A percentile compares a stretch with the other conserved stretches of the same genome.
Evolutionary conservation across 2,797 vertebrate genomes (phyloP).

Genomic region (Denticeps clupeoides): DNA sequence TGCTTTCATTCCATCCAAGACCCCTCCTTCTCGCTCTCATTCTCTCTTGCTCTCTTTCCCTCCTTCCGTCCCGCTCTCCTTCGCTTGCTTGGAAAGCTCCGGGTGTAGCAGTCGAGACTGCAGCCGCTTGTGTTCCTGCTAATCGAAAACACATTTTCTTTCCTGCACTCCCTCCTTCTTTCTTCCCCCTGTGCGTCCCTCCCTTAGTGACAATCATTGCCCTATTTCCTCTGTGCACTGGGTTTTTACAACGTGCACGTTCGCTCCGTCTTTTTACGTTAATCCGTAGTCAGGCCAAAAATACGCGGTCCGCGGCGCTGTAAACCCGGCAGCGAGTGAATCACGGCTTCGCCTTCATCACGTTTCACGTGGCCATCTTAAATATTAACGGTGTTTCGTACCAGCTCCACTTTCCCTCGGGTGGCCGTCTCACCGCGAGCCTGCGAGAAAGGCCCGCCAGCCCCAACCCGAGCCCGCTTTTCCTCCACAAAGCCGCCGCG

Average conservation of each 20-base stretch:
- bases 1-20: conserved; percentile 46
- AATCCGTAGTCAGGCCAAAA: conserved; percentile 38
- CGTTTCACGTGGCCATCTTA: too few relatives aligned
- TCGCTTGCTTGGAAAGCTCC: conserved; percentile 50
- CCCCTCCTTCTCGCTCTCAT: conserved; percentile 32
- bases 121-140: conserved; percentile 48
- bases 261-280: conserved; percentile 25
- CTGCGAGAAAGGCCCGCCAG: too few relatives aligned
- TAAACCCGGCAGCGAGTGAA: conserved; percentile 25
- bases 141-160: conserved; percentile 64
- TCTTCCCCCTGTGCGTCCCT: conserved; percentile 35
- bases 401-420: too few relatives aligned
- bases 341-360: conserved; percentile 21
- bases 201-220: conserved; percentile 49
- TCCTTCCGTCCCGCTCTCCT: conserved; percentile 20
- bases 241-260: conserved; percentile 24
- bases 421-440: too few relatives aligned
- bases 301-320: conserved; percentile 31
- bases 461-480: too few relatives aligned
- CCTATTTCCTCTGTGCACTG: conserved; percentile 41
- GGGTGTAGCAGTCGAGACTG: conserved; percentile 53
- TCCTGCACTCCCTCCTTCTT: conserved; percentile 23
- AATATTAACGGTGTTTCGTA: too few relatives aligned
- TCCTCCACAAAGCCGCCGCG: too few relatives aligned
- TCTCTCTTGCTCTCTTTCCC: conserved; percentile 9